A percentile compares a stretch with the other conserved stretches of the same genome.
Conservation (phyloP, 1,140 invertebrate species). For the Drosophila lacteicornis region DNA sequence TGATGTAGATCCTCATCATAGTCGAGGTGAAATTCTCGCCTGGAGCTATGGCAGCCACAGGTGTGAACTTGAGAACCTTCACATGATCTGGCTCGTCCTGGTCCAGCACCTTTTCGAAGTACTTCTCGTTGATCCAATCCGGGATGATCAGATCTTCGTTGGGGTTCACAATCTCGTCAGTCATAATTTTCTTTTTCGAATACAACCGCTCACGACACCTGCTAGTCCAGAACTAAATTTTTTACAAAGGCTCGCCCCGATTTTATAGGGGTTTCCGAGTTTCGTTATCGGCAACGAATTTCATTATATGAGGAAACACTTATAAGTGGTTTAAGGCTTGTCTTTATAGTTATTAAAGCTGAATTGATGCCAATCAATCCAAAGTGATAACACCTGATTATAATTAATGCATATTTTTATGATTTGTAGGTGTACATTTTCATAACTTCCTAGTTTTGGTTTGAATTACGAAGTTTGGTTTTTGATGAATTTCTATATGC, state of each 20-base stretch:
- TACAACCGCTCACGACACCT: constrained; percentile 3
- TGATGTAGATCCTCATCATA: constrained; percentile 67
- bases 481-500: background rate
- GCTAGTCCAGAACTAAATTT: constrained; percentile 8
- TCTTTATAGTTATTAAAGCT: background rate
- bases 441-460: background rate
- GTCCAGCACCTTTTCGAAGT: constrained; percentile 83
- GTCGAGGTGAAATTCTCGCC: constrained; percentile 76
- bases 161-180: constrained; percentile 63
- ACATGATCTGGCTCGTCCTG: constrained; percentile 79
- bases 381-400: background rate
- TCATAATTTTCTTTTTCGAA: constrained; percentile 5
- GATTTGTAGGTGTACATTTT: background rate
- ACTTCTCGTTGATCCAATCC: constrained; percentile 85
- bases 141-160: constrained; percentile 75
- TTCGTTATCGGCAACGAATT: constrained; percentile 17
- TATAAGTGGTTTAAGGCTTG: background rate
- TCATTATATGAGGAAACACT: background rate
- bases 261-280: constrained; percentile 5
- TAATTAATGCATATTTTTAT: background rate
- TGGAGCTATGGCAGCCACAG: constrained; percentile 66
- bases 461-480: background rate
- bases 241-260: too few species aligned
- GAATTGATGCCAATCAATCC: background rate
- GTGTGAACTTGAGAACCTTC: constrained; percentile 61